Evolutionary conservation across 2,797 vertebrate genomes (phyloP).

Genomic region (Poeciliopsis infans): DNA sequence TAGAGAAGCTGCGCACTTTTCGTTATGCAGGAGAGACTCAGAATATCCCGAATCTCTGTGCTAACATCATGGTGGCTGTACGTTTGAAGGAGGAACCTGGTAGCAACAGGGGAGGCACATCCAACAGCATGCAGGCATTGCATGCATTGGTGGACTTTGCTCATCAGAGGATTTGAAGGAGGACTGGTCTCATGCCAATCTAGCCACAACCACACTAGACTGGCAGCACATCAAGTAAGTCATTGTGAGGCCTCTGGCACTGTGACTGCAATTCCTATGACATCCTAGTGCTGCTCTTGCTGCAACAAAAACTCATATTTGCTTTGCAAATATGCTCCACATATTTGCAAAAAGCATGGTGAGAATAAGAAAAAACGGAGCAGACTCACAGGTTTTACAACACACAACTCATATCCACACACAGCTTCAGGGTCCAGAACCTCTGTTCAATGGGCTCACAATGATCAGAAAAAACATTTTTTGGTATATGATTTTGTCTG

Average conservation of each 20-base stretch:
- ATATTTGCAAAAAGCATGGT: background rate
- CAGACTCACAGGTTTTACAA: background rate
- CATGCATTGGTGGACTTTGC: background rate
- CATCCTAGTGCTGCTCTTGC: background rate
- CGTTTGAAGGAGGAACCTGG: background rate
- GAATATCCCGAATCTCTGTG: background rate
- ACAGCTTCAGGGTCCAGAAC: background rate
- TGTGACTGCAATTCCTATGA: background rate
- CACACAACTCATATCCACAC: background rate
- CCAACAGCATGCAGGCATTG: background rate
- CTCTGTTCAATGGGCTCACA: background rate
- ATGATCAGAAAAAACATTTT: background rate
- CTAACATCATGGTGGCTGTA: background rate
- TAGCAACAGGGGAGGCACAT: background rate
- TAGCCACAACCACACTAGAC: background rate
- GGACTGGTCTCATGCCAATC: background rate
- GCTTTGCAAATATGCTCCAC: background rate
- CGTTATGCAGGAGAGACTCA: background rate
- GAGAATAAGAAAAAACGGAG: background rate
- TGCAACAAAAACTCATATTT: background rate
- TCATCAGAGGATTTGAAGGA: background rate
- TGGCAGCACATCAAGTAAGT: background rate
- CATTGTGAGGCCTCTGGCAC: background rate
- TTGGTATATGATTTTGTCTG: background rate
- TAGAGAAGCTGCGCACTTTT: background rate